Conservation (phyloP, 2,888 invertebrate species). For the Microctonus aethiopoides region DNA sequence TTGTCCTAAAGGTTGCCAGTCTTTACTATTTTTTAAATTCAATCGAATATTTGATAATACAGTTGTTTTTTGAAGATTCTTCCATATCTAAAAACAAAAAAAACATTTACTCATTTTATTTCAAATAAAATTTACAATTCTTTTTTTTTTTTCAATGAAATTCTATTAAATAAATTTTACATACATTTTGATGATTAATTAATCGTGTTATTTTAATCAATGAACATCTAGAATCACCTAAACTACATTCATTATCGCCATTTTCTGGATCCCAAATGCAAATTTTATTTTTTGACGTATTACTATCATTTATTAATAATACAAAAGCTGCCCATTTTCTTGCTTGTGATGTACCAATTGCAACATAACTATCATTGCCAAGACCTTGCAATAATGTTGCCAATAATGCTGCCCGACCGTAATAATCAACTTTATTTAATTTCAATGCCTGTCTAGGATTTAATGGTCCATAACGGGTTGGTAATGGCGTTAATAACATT, state of each 20-base stretch:
- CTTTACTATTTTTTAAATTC: slow-evolving; percentile 54
- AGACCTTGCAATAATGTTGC: slow-evolving; percentile 57
- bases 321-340: slow-evolving; percentile 61
- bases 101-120: too few species aligned
- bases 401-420: slow-evolving; percentile 61
- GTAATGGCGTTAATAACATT: slow-evolving; percentile 57
- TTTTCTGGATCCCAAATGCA: slow-evolving; percentile 65
- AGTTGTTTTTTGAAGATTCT: slow-evolving; percentile 57
- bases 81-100: slow-evolving; percentile 57
- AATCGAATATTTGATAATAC: slow-evolving; percentile 55
- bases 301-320: slow-evolving; percentile 52
- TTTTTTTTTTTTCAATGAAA: neutral
- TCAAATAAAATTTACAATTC: neutral
- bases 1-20: slow-evolving; percentile 57
- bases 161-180: slow-evolving; percentile 33
- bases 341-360: slow-evolving; percentile 61
- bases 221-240: slow-evolving; percentile 59
- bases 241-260: slow-evolving; percentile 55
- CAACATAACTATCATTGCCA: slow-evolving; percentile 55
- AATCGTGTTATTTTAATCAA: slow-evolving; percentile 57
- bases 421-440: slow-evolving; percentile 62
- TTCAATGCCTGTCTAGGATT: slow-evolving; percentile 60
- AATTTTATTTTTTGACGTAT: slow-evolving; percentile 43
- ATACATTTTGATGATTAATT: slow-evolving; percentile 61
- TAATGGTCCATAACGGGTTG: slow-evolving; percentile 59